phyloP scores from a whole-genome alignment of 1,140 invertebrate species.

The Eufriesea mexicana region DNA sequence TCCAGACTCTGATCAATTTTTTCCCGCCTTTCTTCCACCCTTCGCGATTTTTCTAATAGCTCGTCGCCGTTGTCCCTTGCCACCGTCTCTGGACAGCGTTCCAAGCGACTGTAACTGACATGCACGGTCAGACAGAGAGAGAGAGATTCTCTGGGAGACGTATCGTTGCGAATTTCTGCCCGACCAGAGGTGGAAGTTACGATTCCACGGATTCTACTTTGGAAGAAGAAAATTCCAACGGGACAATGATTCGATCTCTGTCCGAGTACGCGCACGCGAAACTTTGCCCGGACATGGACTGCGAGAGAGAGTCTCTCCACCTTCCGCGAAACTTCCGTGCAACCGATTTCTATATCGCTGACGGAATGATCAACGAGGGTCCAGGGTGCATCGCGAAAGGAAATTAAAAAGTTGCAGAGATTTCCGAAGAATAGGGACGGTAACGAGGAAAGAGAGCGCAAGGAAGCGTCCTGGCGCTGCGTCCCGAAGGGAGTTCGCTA shows the following conservation, averaged over 20 bases:
- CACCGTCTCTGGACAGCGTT: too few relatives aligned
- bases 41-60: neutral
- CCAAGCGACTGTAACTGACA: too few relatives aligned
- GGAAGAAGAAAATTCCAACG: neutral
- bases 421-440: neutral
- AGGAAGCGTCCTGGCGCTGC: neutral
- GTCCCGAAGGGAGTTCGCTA: slow-evolving; percentile 31
- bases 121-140: too few relatives aligned
- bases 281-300: neutral
- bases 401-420: slow-evolving; percentile 41
- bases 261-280: neutral
- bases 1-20: slow-evolving; percentile 1
- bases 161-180: neutral
- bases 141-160: too few relatives aligned
- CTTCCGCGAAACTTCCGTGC: neutral
- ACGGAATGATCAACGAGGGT: slow-evolving; percentile 36
- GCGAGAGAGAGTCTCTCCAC: neutral
- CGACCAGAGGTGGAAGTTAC: too few relatives aligned
- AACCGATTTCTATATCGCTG: neutral
- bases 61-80: neutral
- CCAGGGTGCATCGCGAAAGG: neutral
- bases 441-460: neutral
- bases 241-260: neutral
- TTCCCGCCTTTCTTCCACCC: neutral
- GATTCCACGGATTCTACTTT: neutral